Evolutionary conservation across 2,888 invertebrate species (phyloP), one percentile per base, ranked within the genome.

Genomic region (Scotopteryx bipunctaria): DNA sequence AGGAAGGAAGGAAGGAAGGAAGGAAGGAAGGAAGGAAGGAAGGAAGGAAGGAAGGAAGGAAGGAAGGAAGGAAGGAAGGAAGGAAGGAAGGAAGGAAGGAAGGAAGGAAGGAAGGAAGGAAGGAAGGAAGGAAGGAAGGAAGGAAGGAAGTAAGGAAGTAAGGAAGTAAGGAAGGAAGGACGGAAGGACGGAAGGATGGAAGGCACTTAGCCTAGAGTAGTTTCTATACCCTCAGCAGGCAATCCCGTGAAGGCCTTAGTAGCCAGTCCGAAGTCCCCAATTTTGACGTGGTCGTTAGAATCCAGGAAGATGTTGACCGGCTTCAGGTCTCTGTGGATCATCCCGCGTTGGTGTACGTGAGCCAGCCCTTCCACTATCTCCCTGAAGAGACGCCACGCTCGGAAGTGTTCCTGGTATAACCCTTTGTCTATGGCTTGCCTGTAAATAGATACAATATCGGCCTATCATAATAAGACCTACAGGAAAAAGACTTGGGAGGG

Each of bases 251-350:
- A 85, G 0, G 85, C 86, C 48, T 95, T 96, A 0, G 98, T 98
- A 0, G 99, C 99, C 1, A 99, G 91, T 8, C 99, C 99, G 81
- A 99, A 99, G 83, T 99, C 99, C 6, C 99, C 99, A 61, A 99
- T 99, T 91, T 99, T 99, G 0, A 97, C 98, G 77, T 97, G 97
- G 83, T 98, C 98, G 64, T 96, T 95, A 1, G 94, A 95, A 76
- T 98, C 98, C 76, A 99, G 92, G 83, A 99, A 99, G 71, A 99
- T 97, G 76, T 99, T 99, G 23, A 86, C 97, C 0, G 96, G 96
- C 74, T 96, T 97, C 59, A 96, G 77, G 69, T 97, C 96, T 40
- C 96, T 88, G 76, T 97, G 96, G 46, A 96, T 96, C 92, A 96
- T 95, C 33, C 97, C 97, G 78, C 97, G 95, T 64, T 96, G 95